phyloP scores from a whole-genome alignment of 2,888 invertebrate species.

The Tipula confusa region DNA sequence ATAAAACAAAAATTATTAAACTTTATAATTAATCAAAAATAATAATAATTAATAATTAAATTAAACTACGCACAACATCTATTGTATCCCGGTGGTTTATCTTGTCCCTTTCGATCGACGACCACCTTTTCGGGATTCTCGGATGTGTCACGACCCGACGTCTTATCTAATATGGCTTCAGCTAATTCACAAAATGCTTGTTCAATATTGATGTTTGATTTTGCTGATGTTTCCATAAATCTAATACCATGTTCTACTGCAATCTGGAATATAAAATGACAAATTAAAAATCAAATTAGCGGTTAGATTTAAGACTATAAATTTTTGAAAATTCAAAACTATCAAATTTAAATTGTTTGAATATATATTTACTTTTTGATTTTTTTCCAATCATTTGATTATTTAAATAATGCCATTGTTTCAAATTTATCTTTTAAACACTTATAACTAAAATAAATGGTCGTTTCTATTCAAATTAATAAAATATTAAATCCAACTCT shows the following conservation, averaged over 20 bases:
- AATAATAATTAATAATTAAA: conserved; percentile 32
- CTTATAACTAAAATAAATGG: too few relatives aligned
- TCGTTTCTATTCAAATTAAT: too few relatives aligned
- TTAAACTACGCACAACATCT: conserved; percentile 49
- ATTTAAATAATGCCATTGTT: too few relatives aligned
- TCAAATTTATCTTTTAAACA: too few relatives aligned
- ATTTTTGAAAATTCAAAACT: too few relatives aligned
- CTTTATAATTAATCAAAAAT: conserved; percentile 25
- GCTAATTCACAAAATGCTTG: conserved; percentile 92
- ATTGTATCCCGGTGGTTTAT: conserved; percentile 48
- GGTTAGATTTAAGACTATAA: too few relatives aligned
- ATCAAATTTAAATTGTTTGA: too few relatives aligned
- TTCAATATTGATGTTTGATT: conserved; percentile 95
- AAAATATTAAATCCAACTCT: too few relatives aligned
- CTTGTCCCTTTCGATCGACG: conserved; percentile 63
- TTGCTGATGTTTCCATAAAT: conserved; percentile 98
- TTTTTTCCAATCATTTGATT: too few relatives aligned
- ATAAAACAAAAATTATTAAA: conserved; percentile 15
- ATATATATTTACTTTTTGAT: too few relatives aligned
- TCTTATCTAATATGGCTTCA: conserved; percentile 91
- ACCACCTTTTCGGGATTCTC: conserved; percentile 67
- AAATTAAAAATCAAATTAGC: too few relatives aligned
- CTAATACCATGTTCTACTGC: conserved; percentile 92
- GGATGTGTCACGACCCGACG: conserved; percentile 72
- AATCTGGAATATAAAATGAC: conserved; percentile 60